A percentile compares a stretch with the other conserved stretches of the same genome.
phyloP scores from a whole-genome alignment of 2,888 invertebrate genomes.

The Priapulus caudatus region DNA sequence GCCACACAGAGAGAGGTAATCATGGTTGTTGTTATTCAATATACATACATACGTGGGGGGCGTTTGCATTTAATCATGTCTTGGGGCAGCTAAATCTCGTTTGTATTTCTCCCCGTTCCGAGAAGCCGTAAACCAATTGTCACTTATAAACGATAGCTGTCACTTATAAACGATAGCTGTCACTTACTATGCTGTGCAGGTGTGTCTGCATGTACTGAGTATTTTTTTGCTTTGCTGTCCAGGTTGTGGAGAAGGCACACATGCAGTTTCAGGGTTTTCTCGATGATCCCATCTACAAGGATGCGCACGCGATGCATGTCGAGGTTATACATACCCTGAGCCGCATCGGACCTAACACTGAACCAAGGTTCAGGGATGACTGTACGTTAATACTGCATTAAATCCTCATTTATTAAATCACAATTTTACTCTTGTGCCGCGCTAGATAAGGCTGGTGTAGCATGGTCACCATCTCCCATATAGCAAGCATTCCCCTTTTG shows the following conservation, averaged over 20 bases:
- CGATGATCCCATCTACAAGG: slow-evolving; percentile 37
- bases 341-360: slow-evolving; percentile 48
- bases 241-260: slow-evolving; percentile 40
- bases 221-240: slow-evolving; percentile 11
- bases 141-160: too few relatives aligned
- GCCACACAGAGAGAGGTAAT: slow-evolving; percentile 40
- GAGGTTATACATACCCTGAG: slow-evolving; percentile 51
- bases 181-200: too few relatives aligned
- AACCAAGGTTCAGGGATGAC: slow-evolving; percentile 49
- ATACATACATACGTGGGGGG: too few relatives aligned
- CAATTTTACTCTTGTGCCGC: neutral
- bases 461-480: too few relatives aligned
- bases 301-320: slow-evolving; percentile 43
- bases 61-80: too few relatives aligned
- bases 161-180: too few relatives aligned
- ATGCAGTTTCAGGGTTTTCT: slow-evolving; percentile 40
- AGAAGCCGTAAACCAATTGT: too few relatives aligned
- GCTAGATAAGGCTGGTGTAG: too few relatives aligned
- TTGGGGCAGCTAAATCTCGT: too few relatives aligned
- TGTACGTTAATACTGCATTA: slow-evolving; percentile 44
- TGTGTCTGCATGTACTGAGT: too few relatives aligned
- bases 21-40: slow-evolving; percentile 4
- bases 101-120: too few relatives aligned
- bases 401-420: neutral
- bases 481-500: too few relatives aligned